These are phyloP conservation scores for Mycetomoellerius zeteki DNA, from an alignment of 1,140 invertebrate species.

Conservation along the genomic window DNA sequence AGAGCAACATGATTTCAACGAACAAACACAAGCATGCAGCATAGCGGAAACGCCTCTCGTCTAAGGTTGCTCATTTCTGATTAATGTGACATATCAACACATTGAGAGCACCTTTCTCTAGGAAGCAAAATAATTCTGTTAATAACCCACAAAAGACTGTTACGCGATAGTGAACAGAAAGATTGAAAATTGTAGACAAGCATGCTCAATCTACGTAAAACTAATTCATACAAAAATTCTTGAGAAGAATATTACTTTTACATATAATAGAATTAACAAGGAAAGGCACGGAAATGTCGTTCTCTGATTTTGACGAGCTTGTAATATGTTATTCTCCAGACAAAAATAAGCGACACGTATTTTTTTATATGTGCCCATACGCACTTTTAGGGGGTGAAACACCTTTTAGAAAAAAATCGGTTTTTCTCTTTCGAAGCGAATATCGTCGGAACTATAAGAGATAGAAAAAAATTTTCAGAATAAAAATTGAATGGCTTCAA, in stretches of 20 bases:
- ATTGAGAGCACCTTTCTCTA: background rate
- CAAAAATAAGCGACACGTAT: no score
- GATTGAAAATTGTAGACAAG: background rate
- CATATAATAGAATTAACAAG: background rate
- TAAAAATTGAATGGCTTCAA: no score
- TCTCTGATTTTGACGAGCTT: no score
- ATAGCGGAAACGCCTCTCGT: slow-evolving; percentile 61
- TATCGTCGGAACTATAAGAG: no score
- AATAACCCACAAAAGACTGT: background rate
- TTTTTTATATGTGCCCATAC: no score
- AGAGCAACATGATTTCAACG: background rate
- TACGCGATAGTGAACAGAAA: background rate
- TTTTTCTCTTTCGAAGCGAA: no score
- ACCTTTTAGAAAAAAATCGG: no score
- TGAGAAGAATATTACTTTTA: background rate
- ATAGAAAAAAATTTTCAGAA: no score
- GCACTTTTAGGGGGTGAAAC: no score
- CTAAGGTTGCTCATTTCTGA: slow-evolving; percentile 19
- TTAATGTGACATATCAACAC: background rate
- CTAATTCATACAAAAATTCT: background rate
- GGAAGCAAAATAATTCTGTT: background rate
- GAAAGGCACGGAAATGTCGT: no score
- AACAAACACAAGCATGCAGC: background rate
- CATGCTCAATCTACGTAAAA: background rate
- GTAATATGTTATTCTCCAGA: no score